Conservation (phyloP, 2,888 invertebrate species). For the Melieria omissa region DNA sequence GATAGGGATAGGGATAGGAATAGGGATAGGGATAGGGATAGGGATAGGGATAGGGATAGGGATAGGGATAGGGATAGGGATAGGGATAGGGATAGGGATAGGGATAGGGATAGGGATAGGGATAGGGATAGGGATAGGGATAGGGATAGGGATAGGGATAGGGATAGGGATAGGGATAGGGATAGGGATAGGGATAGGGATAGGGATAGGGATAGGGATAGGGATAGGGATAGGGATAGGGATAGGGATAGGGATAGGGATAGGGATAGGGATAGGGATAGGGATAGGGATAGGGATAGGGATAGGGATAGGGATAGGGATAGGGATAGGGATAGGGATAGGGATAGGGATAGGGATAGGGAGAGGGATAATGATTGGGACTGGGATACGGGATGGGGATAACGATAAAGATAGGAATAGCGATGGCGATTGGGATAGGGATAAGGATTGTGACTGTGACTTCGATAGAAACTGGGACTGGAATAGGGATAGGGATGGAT, state of each 20-base stretch:
- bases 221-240: neutral
- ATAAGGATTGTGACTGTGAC: neutral
- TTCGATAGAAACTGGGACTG: neutral
- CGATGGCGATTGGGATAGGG: neutral
- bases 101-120: too few relatives aligned
- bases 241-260: neutral
- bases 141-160: too few relatives aligned
- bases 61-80: too few relatives aligned
- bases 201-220: too few relatives aligned
- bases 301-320: neutral
- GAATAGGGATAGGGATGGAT: neutral
- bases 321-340: neutral
- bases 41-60: too few relatives aligned
- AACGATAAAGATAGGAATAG: too few relatives aligned
- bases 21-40: too few relatives aligned
- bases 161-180: too few relatives aligned
- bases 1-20: too few relatives aligned
- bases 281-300: neutral
- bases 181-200: too few relatives aligned
- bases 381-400: neutral
- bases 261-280: neutral
- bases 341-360: neutral
- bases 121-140: too few relatives aligned
- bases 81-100: too few relatives aligned
- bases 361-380: neutral